A percentile compares a stretch with the other conserved stretches of the same genome.
These are phyloP conservation scores for Homarus gammarus DNA, from an alignment of 2,888 invertebrate genomes.

Conservation along the genomic window DNA sequence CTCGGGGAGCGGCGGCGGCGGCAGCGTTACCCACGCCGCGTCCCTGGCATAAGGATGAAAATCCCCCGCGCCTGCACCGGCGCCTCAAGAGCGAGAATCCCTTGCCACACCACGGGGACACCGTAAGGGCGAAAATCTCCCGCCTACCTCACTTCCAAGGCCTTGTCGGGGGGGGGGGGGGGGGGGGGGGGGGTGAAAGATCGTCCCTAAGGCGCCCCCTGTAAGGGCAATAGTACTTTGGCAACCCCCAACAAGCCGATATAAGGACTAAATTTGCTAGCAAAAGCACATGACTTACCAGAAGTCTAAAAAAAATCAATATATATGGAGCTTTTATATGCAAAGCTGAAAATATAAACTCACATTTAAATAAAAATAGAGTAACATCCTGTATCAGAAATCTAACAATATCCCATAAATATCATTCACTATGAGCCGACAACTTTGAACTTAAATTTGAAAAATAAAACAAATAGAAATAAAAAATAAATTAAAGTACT, in stretches of 20 bases:
- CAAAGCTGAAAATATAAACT: too few species aligned
- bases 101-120: conserved; percentile 13
- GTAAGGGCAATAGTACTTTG: neutral
- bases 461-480: too few species aligned
- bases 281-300: neutral
- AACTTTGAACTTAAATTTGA: too few species aligned
- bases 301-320: conserved; percentile 28
- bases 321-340: neutral
- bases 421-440: too few species aligned
- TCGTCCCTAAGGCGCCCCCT: neutral
- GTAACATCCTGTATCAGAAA: too few species aligned
- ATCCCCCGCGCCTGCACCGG: conserved; percentile 26
- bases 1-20: conserved; percentile 49
- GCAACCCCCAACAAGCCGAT: neutral
- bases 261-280: conserved; percentile 12
- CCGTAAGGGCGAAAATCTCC: conserved; percentile 45
- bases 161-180: conserved; percentile 32
- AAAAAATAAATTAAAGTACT: too few species aligned
- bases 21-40: conserved; percentile 56
- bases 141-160: conserved; percentile 17
- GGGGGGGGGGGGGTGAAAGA: conserved; percentile 24
- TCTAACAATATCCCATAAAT: too few species aligned
- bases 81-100: conserved; percentile 46
- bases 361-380: too few species aligned
- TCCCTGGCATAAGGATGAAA: conserved; percentile 57